Percentiles rank a stretch among this genome's conserved stretches.
Evolutionary conservation across 2,113 vertebrate genomes (phyloP).

Genomic region (Tupaia tana): DNA sequence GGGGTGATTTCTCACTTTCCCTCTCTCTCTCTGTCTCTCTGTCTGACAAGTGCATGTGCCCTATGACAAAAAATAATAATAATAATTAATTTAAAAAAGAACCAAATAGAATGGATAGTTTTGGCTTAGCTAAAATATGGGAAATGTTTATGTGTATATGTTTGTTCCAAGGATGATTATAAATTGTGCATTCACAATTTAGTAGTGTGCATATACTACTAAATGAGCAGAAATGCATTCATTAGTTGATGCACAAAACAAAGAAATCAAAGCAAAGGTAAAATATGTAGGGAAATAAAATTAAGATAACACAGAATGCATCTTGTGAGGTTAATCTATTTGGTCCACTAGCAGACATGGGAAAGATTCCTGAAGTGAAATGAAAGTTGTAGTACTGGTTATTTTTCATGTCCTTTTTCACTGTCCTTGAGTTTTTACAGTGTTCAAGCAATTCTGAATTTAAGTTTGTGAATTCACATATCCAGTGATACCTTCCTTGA

Average conservation of each 20-base stretch:
- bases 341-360: background rate
- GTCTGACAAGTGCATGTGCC: too few relatives aligned
- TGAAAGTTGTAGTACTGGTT: background rate
- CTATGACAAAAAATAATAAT: too few relatives aligned
- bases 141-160: background rate
- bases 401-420: constrained; percentile 7
- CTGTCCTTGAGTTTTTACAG: background rate
- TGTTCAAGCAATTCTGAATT: background rate
- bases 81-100: background rate
- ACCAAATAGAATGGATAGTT: background rate
- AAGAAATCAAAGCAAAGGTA: background rate
- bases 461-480: constrained; percentile 1
- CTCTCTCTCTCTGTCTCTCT: too few relatives aligned
- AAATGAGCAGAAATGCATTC: background rate
- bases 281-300: constrained; percentile 34
- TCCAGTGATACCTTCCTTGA: background rate
- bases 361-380: background rate
- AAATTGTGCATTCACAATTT: background rate
- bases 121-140: background rate
- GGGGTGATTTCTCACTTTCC: too few relatives aligned
- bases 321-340: background rate
- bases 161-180: background rate
- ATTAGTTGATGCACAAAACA: background rate
- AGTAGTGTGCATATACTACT: background rate
- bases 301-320: background rate